Base-by-base conservation (phyloP, 2,113 vertebrate genomes). In the Tapirus terrestris region DNA sequence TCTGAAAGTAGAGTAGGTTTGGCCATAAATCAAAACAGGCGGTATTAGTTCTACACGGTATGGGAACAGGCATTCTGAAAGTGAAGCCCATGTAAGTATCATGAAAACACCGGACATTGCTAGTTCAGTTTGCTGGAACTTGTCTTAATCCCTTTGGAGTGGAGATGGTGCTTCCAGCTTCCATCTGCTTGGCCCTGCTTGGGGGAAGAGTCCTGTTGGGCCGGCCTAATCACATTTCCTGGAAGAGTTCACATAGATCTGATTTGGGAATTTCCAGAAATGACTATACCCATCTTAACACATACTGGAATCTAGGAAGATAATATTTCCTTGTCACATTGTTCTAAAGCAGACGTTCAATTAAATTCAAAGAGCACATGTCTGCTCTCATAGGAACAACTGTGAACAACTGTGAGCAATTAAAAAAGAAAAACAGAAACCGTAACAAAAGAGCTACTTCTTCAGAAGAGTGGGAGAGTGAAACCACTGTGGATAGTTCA, bases 281-380 rank as follows among this genome's bases (percentile, higher is more conserved):
- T 88, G 61, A 83, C 16, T 73, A n/a, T 53, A 63, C 14, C 11
- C 77, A 56, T 45, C 43, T 51, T 80, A 92, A 94, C 31, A 45
- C 48, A 82, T 48, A 11, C 65, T 70, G 82, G 89, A 83, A 91
- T 67, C 77, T 87, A 87, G 93, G 56, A 94, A 88, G 58, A 80
- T 58, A 82, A 27, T 27, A 70, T 60, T 93, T 94, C 27, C 45
- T 94, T 77, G 39, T 79, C 85, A 94, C 17, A 33, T 72, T 96
- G 48, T 73, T 89, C 81, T 84, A 83, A 97, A 80, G 72, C 91
- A 91, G 96, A 82, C 33, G 2, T 48, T 92, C 84, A 92, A n/a
- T 95, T 94, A 97, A 81, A 95, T 94, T n/a, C 81, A 94, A 86
- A 83, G 45, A 97, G 91, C 93, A 82, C 75, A 43, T 36, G 51